Base-by-base conservation (phyloP, 2,888 invertebrate genomes). In the Lasioglossum pauxillum region DNA sequence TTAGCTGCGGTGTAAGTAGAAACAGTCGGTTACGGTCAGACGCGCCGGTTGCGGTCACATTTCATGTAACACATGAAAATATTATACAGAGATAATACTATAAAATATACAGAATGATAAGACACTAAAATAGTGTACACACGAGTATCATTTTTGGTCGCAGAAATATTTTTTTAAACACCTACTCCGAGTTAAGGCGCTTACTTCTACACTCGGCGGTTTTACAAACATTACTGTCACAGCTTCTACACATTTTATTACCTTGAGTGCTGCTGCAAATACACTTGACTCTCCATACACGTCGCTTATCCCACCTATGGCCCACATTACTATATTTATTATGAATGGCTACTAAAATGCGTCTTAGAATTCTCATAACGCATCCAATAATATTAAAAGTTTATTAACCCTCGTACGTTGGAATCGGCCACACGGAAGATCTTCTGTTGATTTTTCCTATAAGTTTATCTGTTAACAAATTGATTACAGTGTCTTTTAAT, bases 241-340 rank as follows among this genome's bases (percentile, higher is more conserved):
- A 64, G 16, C 60, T 64, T 31, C 27, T 64, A 64, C 60, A 64
- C 31, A 64, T 64, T 64, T 64, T 64, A 64, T 64, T 64, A 64
- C 14, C 60, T 64, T 64, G 60, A 64, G 60, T 64, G 60, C 60
- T 64, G 60, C 60, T 27, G 31, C 31, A 64, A 64, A 64, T 64
- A 64, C 31, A 31, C 16, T 16, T 64, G 31, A 31, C 31, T 31
- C 31, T 31, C 60, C 60, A 64, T 64, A 64, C 27, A 16, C 60
- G 60, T 31, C 31, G 60, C 60, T 64, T 64, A 64, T 23, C 16
- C 27, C 31, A 16, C 16, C 14, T 64, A 60, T 27, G 60, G 27
- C 16, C 60, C 16, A 31, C 16, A 31, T 31, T 31, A 31, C 16
- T 64, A 64, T 16, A 64, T 64, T 64, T 64, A 64, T 64, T 64